Conservation (phyloP, 2,888 invertebrate genomes). For the Hylaea fasciaria region DNA sequence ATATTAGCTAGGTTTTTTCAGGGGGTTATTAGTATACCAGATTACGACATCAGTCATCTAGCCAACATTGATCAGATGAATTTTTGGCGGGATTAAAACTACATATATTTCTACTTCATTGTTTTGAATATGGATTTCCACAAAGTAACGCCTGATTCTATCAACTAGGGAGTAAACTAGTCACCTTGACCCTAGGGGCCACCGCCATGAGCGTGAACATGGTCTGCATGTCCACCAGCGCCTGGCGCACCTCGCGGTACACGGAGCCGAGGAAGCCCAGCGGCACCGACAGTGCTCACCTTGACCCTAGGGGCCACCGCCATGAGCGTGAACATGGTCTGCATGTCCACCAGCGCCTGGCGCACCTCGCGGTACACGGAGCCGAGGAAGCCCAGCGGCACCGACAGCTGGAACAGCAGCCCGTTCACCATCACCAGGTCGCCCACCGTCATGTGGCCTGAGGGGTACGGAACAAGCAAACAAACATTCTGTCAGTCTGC, state of each 20-base stretch:
- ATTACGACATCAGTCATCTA: too few relatives aligned
- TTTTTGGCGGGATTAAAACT: too few relatives aligned
- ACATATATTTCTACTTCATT: too few relatives aligned
- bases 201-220: conserved; percentile 99
- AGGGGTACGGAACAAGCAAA: too few relatives aligned
- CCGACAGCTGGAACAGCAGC: conserved; percentile 97
- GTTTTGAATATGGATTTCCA: too few relatives aligned
- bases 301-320: conserved; percentile 91
- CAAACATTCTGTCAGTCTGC: too few relatives aligned
- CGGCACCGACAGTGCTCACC: conserved; percentile 96
- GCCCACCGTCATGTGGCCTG: conserved; percentile 97
- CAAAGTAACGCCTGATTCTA: too few relatives aligned
- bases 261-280: conserved; percentile 99
- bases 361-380: conserved; percentile 98
- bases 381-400: conserved; percentile 98
- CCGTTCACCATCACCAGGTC: conserved; percentile 99
- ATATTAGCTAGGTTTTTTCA: too few relatives aligned
- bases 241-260: conserved; percentile 97
- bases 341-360: conserved; percentile 99
- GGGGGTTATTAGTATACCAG: too few relatives aligned
- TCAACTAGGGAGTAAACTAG: too few relatives aligned
- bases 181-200: conserved; percentile 91
- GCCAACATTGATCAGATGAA: too few relatives aligned
- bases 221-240: conserved; percentile 98
- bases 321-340: conserved; percentile 99